A percentile compares a stretch with the other conserved stretches of the same genome.
Conservation (phyloP, 2,888 invertebrate species). For the Drosophila lacicola region DNA sequence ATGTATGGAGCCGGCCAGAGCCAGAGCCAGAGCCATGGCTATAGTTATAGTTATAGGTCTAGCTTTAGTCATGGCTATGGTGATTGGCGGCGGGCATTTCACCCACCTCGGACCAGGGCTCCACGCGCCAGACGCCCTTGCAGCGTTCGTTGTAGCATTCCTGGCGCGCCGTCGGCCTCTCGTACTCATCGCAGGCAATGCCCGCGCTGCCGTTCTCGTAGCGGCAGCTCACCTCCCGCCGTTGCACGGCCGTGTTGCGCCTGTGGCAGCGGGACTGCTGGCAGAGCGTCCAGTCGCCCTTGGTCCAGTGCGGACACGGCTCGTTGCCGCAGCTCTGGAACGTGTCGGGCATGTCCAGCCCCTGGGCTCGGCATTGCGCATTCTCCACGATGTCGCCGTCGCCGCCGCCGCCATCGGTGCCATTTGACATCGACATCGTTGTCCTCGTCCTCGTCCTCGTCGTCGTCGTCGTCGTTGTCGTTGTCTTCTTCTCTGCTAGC, state of each 20-base stretch:
- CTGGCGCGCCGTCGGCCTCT: slow-evolving; percentile 91
- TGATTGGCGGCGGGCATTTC: neutral
- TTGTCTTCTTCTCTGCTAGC: slow-evolving; percentile 33
- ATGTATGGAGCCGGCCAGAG: too few relatives aligned
- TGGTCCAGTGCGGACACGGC: slow-evolving; percentile 91
- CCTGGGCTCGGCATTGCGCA: slow-evolving; percentile 90
- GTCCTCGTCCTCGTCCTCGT: too few relatives aligned
- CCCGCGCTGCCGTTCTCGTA: slow-evolving; percentile 84
- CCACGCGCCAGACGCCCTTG: slow-evolving; percentile 95
- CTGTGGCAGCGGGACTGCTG: slow-evolving; percentile 91
- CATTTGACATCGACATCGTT: slow-evolving; percentile 28
- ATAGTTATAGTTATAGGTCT: neutral
- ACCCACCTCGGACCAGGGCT: slow-evolving; percentile 96
- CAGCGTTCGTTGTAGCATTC: slow-evolving; percentile 94
- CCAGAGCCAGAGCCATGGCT: neutral
- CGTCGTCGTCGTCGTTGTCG: slow-evolving; percentile 4
- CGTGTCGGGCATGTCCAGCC: slow-evolving; percentile 88
- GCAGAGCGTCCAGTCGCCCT: slow-evolving; percentile 90
- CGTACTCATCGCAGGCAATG: slow-evolving; percentile 88
- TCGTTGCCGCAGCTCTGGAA: slow-evolving; percentile 89
- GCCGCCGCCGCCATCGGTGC: slow-evolving; percentile 10
- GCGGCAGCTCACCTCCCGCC: slow-evolving; percentile 87
- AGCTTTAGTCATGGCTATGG: neutral
- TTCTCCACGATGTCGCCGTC: slow-evolving; percentile 86
- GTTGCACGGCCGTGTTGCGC: slow-evolving; percentile 91